Base-by-base conservation (phyloP, 2,888 invertebrate genomes). In the Oasisia sp. region DNA sequence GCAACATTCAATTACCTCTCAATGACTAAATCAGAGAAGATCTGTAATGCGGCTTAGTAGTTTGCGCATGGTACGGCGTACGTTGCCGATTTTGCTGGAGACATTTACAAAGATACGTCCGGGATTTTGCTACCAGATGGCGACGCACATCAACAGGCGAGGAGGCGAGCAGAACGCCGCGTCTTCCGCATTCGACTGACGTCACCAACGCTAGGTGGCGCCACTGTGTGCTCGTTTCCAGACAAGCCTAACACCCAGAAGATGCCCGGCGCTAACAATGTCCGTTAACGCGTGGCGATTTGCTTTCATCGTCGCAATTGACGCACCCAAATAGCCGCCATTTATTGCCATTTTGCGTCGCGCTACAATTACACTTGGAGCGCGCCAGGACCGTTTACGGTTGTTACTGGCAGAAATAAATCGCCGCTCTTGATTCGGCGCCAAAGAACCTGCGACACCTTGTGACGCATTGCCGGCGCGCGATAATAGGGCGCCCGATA, bases 381-480 rank as follows among this genome's bases (percentile, higher is more conserved):
- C 74, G 27, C 74, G 74, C 74, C 0, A 74, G 74, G 2, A 19
- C 74, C 74, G 7, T 74, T 74, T 74, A 74, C 74, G 74, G 74
- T 27, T 74, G 74, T n/a, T 74, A 74, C n/a, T 19, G 74, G 74
- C 74, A 27, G 27, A 74, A 74, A 74, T 74, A 74, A 74, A 74
- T 74, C 74, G 74, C 74, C 74, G 74, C 74, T 74, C 74, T 74
- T 74, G 27, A 74, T 74, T 74, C 74, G 74, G 74, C 74, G 74
- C 74, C 74, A 74, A 19, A 74, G 74, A 74, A 74, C 74, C 74
- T 19, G 74, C 74, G 74, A 74, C 74, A 74, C 74, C 74, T 74
- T 74, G 27, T 74, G 27, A 74, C 74, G 74, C 74, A 74, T 74
- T 74, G 74, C 74, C 74, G 27, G n/a, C 74, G 14, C 74, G 19